Evolutionary conservation across 2,113 vertebrate species (phyloP).

Genomic region (Sorex araneus): DNA sequence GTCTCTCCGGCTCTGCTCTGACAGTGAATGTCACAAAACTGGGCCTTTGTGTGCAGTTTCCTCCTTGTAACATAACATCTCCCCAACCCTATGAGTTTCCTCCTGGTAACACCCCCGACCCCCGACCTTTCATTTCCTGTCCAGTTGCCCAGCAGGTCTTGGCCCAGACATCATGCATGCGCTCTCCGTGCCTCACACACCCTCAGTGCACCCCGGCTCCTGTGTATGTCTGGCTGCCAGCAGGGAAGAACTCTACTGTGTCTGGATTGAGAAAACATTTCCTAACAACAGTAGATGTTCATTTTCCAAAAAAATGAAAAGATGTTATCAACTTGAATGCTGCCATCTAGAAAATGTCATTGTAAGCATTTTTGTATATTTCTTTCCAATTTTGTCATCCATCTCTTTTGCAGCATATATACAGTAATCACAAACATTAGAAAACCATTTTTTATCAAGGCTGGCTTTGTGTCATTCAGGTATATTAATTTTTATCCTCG

Average conservation of each 20-base stretch:
- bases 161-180: background rate
- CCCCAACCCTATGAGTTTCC: no score
- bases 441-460: background rate
- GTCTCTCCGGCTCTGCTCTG: background rate
- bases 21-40: background rate
- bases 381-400: background rate
- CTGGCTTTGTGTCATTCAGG: background rate
- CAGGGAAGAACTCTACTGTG: no score
- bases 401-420: background rate
- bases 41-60: background rate
- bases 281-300: background rate
- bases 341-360: background rate
- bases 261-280: background rate
- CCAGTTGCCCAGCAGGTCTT: background rate
- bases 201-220: background rate
- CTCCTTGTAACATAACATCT: no score
- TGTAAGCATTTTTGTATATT: background rate
- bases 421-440: background rate
- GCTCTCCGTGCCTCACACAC: background rate
- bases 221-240: background rate
- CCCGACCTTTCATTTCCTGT: no score
- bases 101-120: no score
- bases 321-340: background rate
- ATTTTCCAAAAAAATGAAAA: no score
- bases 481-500: background rate